These are phyloP conservation scores for Artibeus jamaicensis DNA, from an alignment of 2,797 vertebrate species.

Conservation along the genomic window DNA sequence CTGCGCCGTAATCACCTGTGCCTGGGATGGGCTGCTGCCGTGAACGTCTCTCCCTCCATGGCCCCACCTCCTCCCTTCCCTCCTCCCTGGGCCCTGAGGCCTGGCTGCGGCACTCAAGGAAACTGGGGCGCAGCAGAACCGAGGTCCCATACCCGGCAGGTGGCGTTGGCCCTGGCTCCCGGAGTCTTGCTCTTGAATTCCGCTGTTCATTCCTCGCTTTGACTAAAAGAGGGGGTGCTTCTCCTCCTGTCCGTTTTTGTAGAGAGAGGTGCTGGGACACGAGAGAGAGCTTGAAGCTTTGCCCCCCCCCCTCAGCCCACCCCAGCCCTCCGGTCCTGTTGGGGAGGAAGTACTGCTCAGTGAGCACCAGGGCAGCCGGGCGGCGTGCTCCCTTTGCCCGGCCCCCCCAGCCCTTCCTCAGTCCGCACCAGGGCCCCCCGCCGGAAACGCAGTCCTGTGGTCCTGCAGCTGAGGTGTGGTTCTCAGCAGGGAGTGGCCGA, in stretches of 20 bases:
- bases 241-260: background rate
- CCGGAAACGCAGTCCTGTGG: fast-evolving
- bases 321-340: fast-evolving
- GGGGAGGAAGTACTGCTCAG: background rate
- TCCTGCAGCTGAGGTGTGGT: too few relatives aligned
- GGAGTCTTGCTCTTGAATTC: background rate
- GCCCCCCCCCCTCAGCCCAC: background rate
- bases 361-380: fast-evolving
- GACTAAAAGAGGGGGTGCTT: fast-evolving
- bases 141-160: fast-evolving
- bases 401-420: background rate
- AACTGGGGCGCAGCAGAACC: background rate
- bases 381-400: background rate
- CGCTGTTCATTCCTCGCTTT: background rate
- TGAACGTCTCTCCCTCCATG: fast-evolving
- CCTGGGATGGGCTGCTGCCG: fast-evolving
- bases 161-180: background rate
- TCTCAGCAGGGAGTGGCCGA: background rate
- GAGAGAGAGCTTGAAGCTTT: fast-evolving
- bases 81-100: fast-evolving
- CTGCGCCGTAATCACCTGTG: fast-evolving
- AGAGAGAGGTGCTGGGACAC: fast-evolving
- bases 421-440: fast-evolving
- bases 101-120: fast-evolving
- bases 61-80: too few relatives aligned